A percentile compares a stretch with the other conserved stretches of the same genome.
phyloP scores from a whole-genome alignment of 2,113 vertebrate species.

The Gallinago undulata region DNA sequence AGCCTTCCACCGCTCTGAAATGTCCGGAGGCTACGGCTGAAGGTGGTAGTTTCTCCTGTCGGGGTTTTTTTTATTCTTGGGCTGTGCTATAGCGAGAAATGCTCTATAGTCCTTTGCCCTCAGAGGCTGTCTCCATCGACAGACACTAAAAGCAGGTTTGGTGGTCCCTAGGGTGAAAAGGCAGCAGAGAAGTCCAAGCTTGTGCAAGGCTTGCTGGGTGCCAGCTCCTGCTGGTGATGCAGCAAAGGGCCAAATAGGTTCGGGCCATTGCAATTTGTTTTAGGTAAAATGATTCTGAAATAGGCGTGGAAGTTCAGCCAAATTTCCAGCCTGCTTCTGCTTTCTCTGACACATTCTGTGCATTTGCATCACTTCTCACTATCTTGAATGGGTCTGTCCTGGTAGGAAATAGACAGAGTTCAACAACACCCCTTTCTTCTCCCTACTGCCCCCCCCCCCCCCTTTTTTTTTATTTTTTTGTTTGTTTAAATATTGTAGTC shows the following conservation, averaged over 20 bases:
- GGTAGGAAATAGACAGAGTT: conserved; percentile 12
- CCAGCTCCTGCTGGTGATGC: fast-evolving
- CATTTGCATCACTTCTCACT: neutral
- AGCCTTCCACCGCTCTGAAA: neutral
- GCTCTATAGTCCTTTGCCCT: neutral
- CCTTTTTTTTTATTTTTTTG: neutral
- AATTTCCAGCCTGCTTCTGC: neutral
- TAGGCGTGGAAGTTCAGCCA: neutral
- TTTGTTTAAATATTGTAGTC: conserved; percentile 49
- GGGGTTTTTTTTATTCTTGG: neutral
- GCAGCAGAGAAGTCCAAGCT: neutral
- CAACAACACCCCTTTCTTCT: neutral
- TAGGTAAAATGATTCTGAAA: neutral
- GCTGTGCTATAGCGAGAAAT: neutral
- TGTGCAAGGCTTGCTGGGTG: neutral
- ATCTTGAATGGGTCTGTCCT: neutral
- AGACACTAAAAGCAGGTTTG: neutral
- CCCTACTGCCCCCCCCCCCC: fast-evolving
- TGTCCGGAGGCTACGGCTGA: neutral
- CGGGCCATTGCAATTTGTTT: neutral
- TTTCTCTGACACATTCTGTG: neutral
- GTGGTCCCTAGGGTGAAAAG: neutral
- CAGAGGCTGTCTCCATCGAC: neutral
- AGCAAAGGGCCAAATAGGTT: neutral
- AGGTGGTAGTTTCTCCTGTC: neutral